Evolutionary conservation across 2,113 vertebrate genomes (phyloP), one percentile per base, ranked within the genome.

Genomic region (Rallus limicola): DNA sequence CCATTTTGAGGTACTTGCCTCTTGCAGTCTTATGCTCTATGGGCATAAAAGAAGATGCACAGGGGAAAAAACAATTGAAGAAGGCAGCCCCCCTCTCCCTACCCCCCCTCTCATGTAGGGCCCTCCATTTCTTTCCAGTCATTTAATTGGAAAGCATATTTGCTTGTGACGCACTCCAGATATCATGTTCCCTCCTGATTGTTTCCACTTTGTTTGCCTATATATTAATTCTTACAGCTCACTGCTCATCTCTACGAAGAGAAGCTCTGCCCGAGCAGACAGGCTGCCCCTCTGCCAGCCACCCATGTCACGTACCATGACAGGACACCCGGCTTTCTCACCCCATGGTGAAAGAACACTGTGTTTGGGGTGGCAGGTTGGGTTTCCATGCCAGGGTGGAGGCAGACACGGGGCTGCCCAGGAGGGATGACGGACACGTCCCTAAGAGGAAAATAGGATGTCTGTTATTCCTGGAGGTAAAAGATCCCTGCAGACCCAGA

Each of bases 131-230:
- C 69, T 79, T 85, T 88, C 81, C 84, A 50, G 63, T 75, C 70
- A 46, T 82, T 90, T 91, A 93, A 89, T 93, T 87, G 82, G 88
- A 79, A 93, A 93, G 81, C 67, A 40, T 94, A 92, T 92, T 96
- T 95, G 82, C 88, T 92, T 68, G 52, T 96, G 96, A 97, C 78
- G 90, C 92, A 93, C 87, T 85, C 86, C 42, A 55, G 90, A 63
- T 87, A 95, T 97, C 92, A 76, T 56, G 93, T 95, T 97, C 90
- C 85, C 72, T 82, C 75, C 86, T 94, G 95, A 84, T 92, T 42
- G 42, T 78, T 95, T 95, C 85, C 93, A 84, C 76, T 85, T 60
- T 93, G 82, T 97, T 97, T 95, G 85, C 70, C 65, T 75, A 69
- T 69, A 52, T 88, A 95, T 95, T 93, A 96, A 90, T 82, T 72